Evolutionary conservation across 37 sponge, comb jelly and placozoan species (phyloP).

Genomic region (Tethya wilhelma): DNA sequence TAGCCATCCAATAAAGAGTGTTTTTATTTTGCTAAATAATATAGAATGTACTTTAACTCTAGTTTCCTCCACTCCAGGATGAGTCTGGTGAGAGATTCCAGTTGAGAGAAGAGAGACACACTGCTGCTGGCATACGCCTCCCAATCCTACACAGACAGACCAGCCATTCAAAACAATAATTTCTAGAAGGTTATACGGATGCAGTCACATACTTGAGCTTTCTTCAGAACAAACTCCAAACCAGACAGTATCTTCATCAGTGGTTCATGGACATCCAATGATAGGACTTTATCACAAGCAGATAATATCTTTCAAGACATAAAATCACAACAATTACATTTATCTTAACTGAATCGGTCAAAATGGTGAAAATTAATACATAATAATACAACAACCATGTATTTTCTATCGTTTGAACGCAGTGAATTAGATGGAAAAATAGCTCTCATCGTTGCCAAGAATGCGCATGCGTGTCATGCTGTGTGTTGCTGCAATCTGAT

Average conservation of each 20-base stretch:
- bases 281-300: conserved; percentile 55
- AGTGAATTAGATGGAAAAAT: too few species aligned
- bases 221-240: conserved; percentile 75
- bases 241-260: conserved; percentile 90
- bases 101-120: conserved; percentile 58
- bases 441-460: too few species aligned
- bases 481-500: too few species aligned
- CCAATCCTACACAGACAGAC: conserved; percentile 73
- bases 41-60: conserved; percentile 71
- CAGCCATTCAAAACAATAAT: not conserved
- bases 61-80: conserved; percentile 84
- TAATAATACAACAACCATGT: too few species aligned
- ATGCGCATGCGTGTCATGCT: too few species aligned
- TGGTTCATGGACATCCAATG: conserved; percentile 55
- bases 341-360: too few species aligned
- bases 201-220: conserved; percentile 72
- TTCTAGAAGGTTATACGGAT: not conserved
- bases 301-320: conserved; percentile 39
- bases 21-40: not conserved
- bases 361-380: too few species aligned
- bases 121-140: conserved; percentile 78
- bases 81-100: conserved; percentile 59
- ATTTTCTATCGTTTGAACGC: too few species aligned
- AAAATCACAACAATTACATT: not conserved
- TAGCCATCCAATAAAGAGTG: not conserved